A percentile compares a stretch with the other conserved stretches of the same genome.
phyloP scores from a whole-genome alignment of 2,113 vertebrate species.

The Chelonoidis abingdonii region DNA sequence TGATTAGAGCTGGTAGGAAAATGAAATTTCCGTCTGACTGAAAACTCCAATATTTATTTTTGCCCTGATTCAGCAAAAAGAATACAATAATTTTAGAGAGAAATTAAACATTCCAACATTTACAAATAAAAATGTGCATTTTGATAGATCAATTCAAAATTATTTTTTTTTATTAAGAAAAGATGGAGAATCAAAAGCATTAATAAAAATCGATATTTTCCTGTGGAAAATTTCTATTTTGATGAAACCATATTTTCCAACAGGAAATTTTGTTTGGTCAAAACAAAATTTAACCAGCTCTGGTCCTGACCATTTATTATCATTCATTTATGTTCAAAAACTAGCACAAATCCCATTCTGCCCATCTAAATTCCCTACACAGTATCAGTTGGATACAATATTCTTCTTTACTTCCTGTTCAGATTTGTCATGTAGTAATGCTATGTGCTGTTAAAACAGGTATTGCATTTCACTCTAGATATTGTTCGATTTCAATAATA shows the following conservation, averaged over 20 bases:
- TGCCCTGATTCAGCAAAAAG: neutral
- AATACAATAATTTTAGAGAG: neutral
- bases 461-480: neutral
- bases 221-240: neutral
- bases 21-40: neutral
- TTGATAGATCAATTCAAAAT: neutral
- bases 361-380: neutral
- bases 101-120: neutral
- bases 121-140: neutral
- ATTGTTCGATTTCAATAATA: neutral
- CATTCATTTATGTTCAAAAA: neutral
- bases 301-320: neutral
- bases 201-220: neutral
- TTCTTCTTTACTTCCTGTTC: neutral
- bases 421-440: neutral
- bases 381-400: neutral
- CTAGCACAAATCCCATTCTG: neutral
- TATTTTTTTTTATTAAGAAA: neutral
- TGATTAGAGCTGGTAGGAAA: neutral
- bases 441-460: neutral
- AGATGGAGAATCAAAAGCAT: neutral
- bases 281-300: neutral
- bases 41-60: neutral
- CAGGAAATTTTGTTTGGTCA: too few species aligned
- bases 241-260: neutral